Evolutionary conservation across 2,888 invertebrate genomes (phyloP).

Genomic region (Volucella inanis): DNA sequence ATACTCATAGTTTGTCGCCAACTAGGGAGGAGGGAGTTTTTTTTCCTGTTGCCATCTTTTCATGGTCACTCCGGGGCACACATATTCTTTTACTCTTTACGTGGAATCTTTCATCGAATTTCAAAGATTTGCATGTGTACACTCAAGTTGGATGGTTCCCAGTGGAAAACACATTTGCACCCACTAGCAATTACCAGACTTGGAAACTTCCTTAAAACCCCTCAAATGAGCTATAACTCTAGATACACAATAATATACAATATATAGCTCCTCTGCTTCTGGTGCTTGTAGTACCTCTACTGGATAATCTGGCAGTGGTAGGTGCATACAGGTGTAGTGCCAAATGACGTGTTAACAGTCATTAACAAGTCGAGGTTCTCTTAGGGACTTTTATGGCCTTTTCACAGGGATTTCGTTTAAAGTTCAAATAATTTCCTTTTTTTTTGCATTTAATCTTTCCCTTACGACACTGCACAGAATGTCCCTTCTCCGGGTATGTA

Average conservation of each 20-base stretch:
- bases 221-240: constrained; percentile 50
- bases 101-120: constrained; percentile 57
- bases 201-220: constrained; percentile 60
- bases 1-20: constrained; percentile 41
- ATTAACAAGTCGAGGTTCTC: constrained; percentile 70
- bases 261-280: constrained; percentile 6
- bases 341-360: constrained; percentile 75
- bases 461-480: background rate
- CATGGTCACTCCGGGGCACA: constrained; percentile 61
- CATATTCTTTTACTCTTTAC: constrained; percentile 12
- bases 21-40: constrained; percentile 8
- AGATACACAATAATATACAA: background rate
- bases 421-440: constrained; percentile 63
- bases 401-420: constrained; percentile 73
- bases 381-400: constrained; percentile 68
- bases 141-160: constrained; percentile 31
- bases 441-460: constrained; percentile 5
- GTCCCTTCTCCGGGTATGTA: background rate
- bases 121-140: constrained; percentile 67
- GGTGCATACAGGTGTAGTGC: constrained; percentile 70
- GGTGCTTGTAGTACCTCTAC: constrained; percentile 26
- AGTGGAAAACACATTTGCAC: constrained; percentile 43
- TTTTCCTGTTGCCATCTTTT: constrained; percentile 24
- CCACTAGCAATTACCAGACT: constrained; percentile 52
- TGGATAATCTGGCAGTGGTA: constrained; percentile 35